phyloP scores from a whole-genome alignment of 2,113 vertebrate genomes.

The Scartelaos histophorus region DNA sequence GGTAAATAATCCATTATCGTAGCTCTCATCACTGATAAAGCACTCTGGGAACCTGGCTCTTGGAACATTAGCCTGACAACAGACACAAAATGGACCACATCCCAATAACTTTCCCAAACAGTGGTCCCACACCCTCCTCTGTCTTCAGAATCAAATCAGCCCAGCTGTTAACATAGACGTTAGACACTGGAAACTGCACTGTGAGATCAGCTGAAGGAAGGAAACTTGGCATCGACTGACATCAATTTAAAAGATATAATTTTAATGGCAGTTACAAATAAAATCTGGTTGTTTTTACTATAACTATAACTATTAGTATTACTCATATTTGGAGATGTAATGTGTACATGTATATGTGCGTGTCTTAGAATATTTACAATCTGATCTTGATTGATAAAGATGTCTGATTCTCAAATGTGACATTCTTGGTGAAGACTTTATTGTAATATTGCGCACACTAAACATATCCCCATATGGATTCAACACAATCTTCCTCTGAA shows the following conservation, averaged over 20 bases:
- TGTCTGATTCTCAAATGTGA: not conserved
- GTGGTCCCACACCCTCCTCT: slow-evolving; percentile 8
- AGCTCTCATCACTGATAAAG: slow-evolving; percentile 43
- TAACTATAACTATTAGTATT: not conserved
- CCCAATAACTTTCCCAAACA: slow-evolving; percentile 24
- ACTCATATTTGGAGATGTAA: not conserved
- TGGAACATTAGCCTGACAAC: slow-evolving; percentile 20
- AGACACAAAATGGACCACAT: slow-evolving; percentile 22
- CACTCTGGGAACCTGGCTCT: slow-evolving; percentile 17
- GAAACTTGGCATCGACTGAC: not conserved
- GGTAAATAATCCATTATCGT: slow-evolving; percentile 41
- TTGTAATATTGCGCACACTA: not conserved
- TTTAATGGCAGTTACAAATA: not conserved
- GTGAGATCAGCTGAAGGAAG: not conserved
- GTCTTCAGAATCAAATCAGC: slow-evolving; percentile 25
- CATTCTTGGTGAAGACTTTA: not conserved
- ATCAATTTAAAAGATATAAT: not conserved
- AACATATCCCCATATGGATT: not conserved
- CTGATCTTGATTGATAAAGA: not conserved
- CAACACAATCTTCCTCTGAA: not conserved
- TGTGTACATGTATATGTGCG: not conserved
- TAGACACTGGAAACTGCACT: slow-evolving; percentile 1
- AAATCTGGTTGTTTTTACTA: not conserved
- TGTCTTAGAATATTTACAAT: not conserved
- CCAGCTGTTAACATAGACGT: slow-evolving; percentile 2